phyloP scores from a whole-genome alignment of 2,888 invertebrate genomes.

The Rosalia funebris region DNA sequence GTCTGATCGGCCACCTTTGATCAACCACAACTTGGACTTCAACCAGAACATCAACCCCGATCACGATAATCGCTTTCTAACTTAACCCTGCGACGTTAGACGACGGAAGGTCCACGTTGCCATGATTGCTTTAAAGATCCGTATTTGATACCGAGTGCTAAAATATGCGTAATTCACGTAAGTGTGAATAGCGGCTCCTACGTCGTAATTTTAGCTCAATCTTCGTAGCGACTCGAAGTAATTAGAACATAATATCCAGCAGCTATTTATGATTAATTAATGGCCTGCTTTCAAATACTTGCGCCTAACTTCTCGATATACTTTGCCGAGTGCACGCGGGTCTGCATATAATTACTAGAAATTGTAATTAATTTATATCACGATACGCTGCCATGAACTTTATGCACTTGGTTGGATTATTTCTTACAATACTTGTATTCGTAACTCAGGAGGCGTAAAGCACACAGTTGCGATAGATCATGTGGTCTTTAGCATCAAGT shows the following conservation, averaged over 20 bases:
- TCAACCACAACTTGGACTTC: too few species aligned
- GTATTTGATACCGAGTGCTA: too few species aligned
- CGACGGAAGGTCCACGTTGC: too few species aligned
- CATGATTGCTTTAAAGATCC: too few species aligned
- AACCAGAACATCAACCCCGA: too few species aligned
- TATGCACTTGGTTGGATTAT: background rate
- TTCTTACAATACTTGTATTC: background rate
- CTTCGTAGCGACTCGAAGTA: conserved; percentile 2
- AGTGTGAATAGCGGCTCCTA: too few species aligned
- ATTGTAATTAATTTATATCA: background rate
- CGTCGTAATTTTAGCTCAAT: background rate
- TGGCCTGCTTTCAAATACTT: conserved; percentile 15
- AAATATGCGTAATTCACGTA: too few species aligned
- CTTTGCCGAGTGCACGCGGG: conserved; percentile 3
- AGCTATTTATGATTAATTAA: conserved; percentile 15
- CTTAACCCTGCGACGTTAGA: too few species aligned
- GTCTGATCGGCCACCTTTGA: too few species aligned
- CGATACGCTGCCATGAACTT: background rate
- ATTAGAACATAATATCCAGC: conserved; percentile 1
- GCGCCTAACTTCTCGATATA: conserved; percentile 5
- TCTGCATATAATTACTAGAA: background rate
- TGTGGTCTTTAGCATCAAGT: background rate
- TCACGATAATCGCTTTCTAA: too few species aligned
- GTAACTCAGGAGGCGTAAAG: too few species aligned
- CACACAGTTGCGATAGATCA: too few species aligned